phyloP scores from a whole-genome alignment of 1,140 invertebrate genomes.

The Caerostris darwini region DNA sequence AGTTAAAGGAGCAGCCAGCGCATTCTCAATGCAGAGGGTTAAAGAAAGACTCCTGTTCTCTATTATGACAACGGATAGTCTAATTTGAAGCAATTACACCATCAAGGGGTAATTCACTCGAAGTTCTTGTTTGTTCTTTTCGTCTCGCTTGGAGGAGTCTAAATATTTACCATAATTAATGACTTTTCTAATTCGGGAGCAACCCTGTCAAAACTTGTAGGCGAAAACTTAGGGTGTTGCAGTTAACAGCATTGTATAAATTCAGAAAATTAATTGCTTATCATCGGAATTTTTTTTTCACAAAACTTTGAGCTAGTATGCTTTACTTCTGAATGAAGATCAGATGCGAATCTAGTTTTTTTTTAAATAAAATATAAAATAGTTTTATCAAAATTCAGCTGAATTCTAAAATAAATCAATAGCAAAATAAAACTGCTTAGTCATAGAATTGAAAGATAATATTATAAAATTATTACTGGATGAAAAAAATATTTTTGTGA shows the following conservation, averaged over 20 bases:
- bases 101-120: slow-evolving; percentile 70
- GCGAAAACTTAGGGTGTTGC: slow-evolving; percentile 9
- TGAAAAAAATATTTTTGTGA: no score
- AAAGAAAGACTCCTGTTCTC: slow-evolving; percentile 49
- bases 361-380: neutral
- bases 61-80: slow-evolving; percentile 75
- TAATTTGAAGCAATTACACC: slow-evolving; percentile 77
- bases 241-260: neutral
- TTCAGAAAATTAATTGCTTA: neutral
- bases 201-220: slow-evolving; percentile 39
- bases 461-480: no score
- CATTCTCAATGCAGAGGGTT: slow-evolving; percentile 36
- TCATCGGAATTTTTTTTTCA: neutral
- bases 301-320: neutral
- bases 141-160: slow-evolving; percentile 25
- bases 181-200: slow-evolving; percentile 26
- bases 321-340: neutral
- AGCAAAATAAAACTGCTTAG: no score
- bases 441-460: no score
- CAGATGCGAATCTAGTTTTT: neutral
- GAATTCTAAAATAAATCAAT: neutral
- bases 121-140: slow-evolving; percentile 70
- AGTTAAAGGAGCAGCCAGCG: slow-evolving; percentile 47
- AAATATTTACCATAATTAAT: slow-evolving; percentile 73
- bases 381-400: neutral